These are phyloP conservation scores for Portevinia maculata DNA, from an alignment of 2,888 invertebrate genomes.

Conservation along the genomic window DNA sequence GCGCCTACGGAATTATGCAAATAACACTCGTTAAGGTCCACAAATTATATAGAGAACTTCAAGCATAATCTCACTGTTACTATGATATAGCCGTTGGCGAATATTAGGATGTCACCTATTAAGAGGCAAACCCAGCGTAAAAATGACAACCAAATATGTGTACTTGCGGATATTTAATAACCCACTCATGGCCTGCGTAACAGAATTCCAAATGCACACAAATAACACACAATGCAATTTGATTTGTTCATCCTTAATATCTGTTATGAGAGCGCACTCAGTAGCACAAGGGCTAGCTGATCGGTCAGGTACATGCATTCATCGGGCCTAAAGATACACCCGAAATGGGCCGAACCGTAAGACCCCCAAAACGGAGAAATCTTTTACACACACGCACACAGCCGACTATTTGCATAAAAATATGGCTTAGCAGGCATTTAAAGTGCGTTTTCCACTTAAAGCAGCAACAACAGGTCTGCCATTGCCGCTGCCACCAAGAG, in stretches of 20 bases:
- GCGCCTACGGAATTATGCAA: conserved; percentile 61
- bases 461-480: conserved; percentile 18
- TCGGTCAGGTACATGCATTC: conserved; percentile 53
- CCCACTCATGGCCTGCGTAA: conserved; percentile 19
- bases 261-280: conserved; percentile 23
- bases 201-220: conserved; percentile 34
- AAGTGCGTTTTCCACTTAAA: conserved; percentile 75
- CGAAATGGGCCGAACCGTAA: conserved; percentile 68
- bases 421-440: conserved; percentile 74
- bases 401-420: conserved; percentile 71
- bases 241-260: conserved; percentile 62
- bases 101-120: conserved; percentile 72
- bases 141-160: conserved; percentile 53
- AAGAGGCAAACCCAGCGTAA: conserved; percentile 50
- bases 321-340: conserved; percentile 54
- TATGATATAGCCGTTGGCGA: conserved; percentile 30
- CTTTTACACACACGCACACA: conserved; percentile 44
- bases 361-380: conserved; percentile 55
- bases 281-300: conserved; percentile 49
- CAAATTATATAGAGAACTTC: conserved; percentile 48
- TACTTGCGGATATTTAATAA: conserved; percentile 43
- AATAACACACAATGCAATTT: conserved; percentile 53
- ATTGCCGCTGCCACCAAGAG: conserved; percentile 34
- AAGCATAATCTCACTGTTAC: neutral
- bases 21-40: conserved; percentile 49